phyloP scores from a whole-genome alignment of 2,888 invertebrate genomes.

The Amiota minor region DNA sequence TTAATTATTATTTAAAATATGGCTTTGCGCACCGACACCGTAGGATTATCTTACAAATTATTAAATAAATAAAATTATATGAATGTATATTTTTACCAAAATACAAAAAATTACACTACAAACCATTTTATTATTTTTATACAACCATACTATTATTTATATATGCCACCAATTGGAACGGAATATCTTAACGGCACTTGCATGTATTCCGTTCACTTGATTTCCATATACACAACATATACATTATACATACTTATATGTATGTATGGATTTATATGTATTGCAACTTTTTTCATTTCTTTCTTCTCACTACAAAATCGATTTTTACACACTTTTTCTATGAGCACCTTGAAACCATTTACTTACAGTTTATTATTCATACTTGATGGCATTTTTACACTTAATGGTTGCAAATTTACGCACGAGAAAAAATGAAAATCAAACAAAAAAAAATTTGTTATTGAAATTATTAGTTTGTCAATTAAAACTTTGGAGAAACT shows the following conservation, averaged over 20 bases:
- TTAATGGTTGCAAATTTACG: slow-evolving; percentile 69
- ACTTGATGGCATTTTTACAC: slow-evolving; percentile 72
- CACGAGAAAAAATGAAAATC: slow-evolving; percentile 51
- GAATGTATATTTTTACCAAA: slow-evolving; percentile 21
- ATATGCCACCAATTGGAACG: slow-evolving; percentile 59
- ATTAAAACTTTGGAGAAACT: slow-evolving; percentile 21
- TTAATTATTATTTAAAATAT: too few relatives aligned
- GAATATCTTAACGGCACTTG: slow-evolving; percentile 42
- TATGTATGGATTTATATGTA: neutral
- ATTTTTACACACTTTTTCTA: slow-evolving; percentile 51
- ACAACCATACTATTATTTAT: slow-evolving; percentile 48
- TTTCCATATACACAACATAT: neutral
- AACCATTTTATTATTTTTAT: slow-evolving; percentile 50
- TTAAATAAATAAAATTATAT: slow-evolving; percentile 24
- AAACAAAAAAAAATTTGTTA: slow-evolving; percentile 48
- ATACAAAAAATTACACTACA: slow-evolving; percentile 45
- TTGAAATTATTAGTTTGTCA: slow-evolving; percentile 35
- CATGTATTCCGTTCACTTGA: slow-evolving; percentile 45
- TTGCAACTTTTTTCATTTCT: slow-evolving; percentile 37
- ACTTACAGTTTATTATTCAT: slow-evolving; percentile 74
- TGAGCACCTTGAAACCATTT: slow-evolving; percentile 54
- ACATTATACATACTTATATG: neutral
- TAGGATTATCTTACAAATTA: neutral
- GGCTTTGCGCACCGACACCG: neutral
- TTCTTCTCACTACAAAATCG: slow-evolving; percentile 68